Evolutionary conservation across 2,888 invertebrate genomes (phyloP).

Genomic region (Phalangium opilio): DNA sequence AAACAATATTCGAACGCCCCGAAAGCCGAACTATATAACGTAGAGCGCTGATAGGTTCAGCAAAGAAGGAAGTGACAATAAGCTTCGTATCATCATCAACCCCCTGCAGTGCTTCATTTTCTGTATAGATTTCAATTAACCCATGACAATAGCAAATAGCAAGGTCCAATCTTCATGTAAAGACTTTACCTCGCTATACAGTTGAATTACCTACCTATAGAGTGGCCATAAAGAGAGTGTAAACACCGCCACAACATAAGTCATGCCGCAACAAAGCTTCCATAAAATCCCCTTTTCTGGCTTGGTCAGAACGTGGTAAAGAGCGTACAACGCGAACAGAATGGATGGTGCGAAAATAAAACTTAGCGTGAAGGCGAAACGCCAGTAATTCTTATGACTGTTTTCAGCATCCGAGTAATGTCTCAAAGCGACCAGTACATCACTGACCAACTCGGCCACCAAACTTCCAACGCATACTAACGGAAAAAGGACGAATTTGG

Average conservation of each 20-base stretch:
- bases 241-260: constrained; percentile 12
- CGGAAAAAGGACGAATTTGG: constrained; percentile 13
- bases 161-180: too few species aligned
- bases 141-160: too few species aligned
- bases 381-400: constrained; percentile 6
- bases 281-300: constrained; percentile 8
- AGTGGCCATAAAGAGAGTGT: constrained; percentile 13
- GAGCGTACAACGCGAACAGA: constrained; percentile 13
- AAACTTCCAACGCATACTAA: constrained; percentile 12
- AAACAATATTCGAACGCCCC: too few species aligned
- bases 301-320: constrained; percentile 8
- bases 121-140: too few species aligned
- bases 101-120: too few species aligned
- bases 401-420: constrained; percentile 9
- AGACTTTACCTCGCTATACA: too few species aligned
- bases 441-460: constrained; percentile 16
- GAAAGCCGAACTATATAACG: too few species aligned
- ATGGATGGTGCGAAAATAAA: constrained; percentile 15
- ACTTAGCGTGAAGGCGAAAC: constrained; percentile 13
- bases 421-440: constrained; percentile 10
- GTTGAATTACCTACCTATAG: constrained; percentile 12
- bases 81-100: too few species aligned
- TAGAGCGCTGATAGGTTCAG: too few species aligned
- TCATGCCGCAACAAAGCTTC: constrained; percentile 12
- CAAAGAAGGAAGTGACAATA: too few species aligned